Percentiles rank a stretch among this genome's conserved stretches.
phyloP scores from a whole-genome alignment of 2,888 invertebrate species.

The Napeogenes sylphis region DNA sequence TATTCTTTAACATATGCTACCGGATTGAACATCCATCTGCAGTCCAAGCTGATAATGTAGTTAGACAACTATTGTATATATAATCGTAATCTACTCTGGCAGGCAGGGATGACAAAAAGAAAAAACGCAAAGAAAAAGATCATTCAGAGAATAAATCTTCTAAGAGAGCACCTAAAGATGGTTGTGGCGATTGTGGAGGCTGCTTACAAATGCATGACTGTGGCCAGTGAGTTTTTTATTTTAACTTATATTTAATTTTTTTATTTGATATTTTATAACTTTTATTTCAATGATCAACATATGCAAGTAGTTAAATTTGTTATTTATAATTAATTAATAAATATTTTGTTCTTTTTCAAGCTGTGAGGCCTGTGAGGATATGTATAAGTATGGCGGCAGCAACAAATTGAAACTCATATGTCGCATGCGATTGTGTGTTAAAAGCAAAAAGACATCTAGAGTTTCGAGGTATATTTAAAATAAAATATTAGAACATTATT shows the following conservation, averaged over 20 bases:
- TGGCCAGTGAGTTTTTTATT: constrained; percentile 59
- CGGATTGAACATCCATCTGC: too few relatives aligned
- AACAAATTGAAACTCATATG: constrained; percentile 74
- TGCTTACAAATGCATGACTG: constrained; percentile 67
- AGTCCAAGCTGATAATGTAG: too few relatives aligned
- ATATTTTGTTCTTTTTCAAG: constrained; percentile 40
- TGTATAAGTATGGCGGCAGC: constrained; percentile 74
- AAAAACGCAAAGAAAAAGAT: constrained; percentile 71
- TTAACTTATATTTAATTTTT: too few relatives aligned
- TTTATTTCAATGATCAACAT: too few relatives aligned
- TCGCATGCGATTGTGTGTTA: constrained; percentile 70
- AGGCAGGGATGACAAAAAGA: constrained; percentile 68
- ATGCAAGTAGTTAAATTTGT: too few relatives aligned
- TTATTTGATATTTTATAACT: too few relatives aligned
- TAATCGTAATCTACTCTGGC: neutral
- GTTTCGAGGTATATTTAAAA: constrained; percentile 55
- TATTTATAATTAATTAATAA: neutral
- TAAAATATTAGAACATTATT: neutral
- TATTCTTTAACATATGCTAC: too few relatives aligned
- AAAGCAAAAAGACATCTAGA: constrained; percentile 56
- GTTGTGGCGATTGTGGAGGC: constrained; percentile 70
- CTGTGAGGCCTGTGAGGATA: constrained; percentile 72
- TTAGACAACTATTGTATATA: neutral
- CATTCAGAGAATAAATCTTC: constrained; percentile 70
- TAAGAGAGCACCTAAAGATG: constrained; percentile 62